These are phyloP conservation scores for Dipodomys merriami DNA, from an alignment of 2,113 vertebrate genomes.

Conservation along the genomic window DNA sequence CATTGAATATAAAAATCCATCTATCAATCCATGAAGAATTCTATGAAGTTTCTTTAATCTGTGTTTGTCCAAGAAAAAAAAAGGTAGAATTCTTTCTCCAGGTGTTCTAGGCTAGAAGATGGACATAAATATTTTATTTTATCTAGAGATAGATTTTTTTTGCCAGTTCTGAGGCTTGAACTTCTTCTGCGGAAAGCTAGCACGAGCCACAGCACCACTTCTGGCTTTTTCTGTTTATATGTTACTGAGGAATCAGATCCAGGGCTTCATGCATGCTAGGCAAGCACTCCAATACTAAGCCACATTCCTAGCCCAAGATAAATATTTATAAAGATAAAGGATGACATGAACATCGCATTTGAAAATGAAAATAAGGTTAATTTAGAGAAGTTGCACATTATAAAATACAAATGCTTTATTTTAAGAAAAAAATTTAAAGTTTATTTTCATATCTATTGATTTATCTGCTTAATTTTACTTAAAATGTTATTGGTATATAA, in stretches of 20 bases:
- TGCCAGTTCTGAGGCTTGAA: no score
- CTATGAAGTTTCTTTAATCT: conserved; percentile 1
- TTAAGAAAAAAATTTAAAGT: background rate
- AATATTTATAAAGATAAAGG: background rate
- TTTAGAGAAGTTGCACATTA: background rate
- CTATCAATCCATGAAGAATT: background rate
- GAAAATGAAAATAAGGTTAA: background rate
- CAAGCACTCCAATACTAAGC: no score
- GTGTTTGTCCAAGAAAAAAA: background rate
- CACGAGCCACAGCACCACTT: no score
- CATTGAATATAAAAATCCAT: background rate
- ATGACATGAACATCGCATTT: background rate
- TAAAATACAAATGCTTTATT: background rate
- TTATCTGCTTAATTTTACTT: background rate
- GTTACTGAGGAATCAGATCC: no score
- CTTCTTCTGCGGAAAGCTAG: no score
- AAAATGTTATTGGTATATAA: background rate
- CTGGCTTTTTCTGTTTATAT: no score
- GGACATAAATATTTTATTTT: background rate
- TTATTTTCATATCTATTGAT: background rate
- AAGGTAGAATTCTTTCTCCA: background rate
- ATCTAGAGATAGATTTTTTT: background rate
- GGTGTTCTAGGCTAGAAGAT: background rate
- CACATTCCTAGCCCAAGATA: background rate
- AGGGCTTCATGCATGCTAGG: no score